Base-by-base conservation (phyloP, 2,888 invertebrate genomes). In the Eurois occulta region DNA sequence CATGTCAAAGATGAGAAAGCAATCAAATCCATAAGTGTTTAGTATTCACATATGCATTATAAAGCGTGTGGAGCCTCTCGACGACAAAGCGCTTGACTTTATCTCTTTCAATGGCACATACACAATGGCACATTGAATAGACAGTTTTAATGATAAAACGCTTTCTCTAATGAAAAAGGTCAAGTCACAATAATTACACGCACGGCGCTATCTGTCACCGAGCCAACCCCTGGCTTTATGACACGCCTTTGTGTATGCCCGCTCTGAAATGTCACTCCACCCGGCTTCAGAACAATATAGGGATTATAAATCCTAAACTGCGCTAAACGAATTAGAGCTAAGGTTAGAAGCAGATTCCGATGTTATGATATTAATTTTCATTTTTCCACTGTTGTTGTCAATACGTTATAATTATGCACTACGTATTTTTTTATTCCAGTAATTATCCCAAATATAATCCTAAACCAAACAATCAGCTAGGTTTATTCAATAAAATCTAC, bases 131-230 rank as follows among this genome's bases (percentile, higher is more conserved):
- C 69, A 46, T 58, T 62, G 32, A 62, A 46, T 46, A 70, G 71
- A 64, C 43, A 75, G 67, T 74, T 81, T 77, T 67, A 62, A 77
- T 66, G 62, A 75, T 64, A 75, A 70, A 66, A 69, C 65, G 72
- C 76, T 82, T 85, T 81, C 68, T 79, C 55, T 85, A 79, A 77
- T 66, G 62, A 75, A 43, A 76, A 79, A 87, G 79, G 78, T 79
- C 82, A 67, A 75, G 48, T 76, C 77, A 85, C 71, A 82, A 80
- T 69, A 82, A 85, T 85, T 79, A 85, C n/a, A n/a, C n/a, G 67
- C 70, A 48, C 62, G 74, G 55, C 64, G 58, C 66, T 79, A 80
- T 79, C 86, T 72, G 86, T 84, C 80, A 80, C 62, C 38, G 84
- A 41, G 74, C 79, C 79, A 86, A 76, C 73, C 79, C 66, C 79